Percentiles rank a stretch among this genome's conserved stretches.
phyloP scores from a whole-genome alignment of 2,113 vertebrate species.

The Meleagris gallopavo region DNA sequence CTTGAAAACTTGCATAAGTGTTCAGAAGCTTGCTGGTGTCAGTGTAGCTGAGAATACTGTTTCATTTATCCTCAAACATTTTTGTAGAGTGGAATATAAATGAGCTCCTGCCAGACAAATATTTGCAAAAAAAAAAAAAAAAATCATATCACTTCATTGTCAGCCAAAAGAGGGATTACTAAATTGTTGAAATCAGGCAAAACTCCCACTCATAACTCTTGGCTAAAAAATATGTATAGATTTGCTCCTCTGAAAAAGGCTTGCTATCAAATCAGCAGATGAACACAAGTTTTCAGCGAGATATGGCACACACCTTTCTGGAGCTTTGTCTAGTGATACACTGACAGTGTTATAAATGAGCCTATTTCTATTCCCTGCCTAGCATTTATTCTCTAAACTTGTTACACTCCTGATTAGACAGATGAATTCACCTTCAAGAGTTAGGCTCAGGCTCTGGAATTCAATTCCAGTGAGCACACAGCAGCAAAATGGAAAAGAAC shows the following conservation, averaged over 20 bases:
- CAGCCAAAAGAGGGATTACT: conserved; percentile 70
- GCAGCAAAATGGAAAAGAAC: neutral
- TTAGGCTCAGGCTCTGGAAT: neutral
- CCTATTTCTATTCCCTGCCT: neutral
- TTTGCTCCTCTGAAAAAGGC: conserved; percentile 58
- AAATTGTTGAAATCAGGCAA: conserved; percentile 56
- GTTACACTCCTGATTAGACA: neutral
- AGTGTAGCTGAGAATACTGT: conserved; percentile 11
- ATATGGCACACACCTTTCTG: neutral
- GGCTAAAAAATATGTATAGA: conserved; percentile 67
- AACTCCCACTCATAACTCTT: conserved; percentile 69
- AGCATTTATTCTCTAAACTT: conserved; percentile 3
- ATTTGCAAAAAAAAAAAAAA: conserved; percentile 57
- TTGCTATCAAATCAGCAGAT: conserved; percentile 48
- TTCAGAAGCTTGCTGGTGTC: neutral
- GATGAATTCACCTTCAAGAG: neutral
- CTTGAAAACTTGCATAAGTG: neutral
- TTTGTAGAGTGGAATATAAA: conserved; percentile 32
- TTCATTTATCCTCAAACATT: conserved; percentile 50
- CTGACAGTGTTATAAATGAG: neutral
- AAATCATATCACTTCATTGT: conserved; percentile 61
- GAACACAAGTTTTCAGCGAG: neutral
- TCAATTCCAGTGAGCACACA: neutral
- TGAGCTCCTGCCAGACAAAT: conserved; percentile 62
- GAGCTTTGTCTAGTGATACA: neutral